A percentile compares a stretch with the other conserved stretches of the same genome.
phyloP scores from a whole-genome alignment of 2,797 vertebrate species.

The Falco cherrug region DNA sequence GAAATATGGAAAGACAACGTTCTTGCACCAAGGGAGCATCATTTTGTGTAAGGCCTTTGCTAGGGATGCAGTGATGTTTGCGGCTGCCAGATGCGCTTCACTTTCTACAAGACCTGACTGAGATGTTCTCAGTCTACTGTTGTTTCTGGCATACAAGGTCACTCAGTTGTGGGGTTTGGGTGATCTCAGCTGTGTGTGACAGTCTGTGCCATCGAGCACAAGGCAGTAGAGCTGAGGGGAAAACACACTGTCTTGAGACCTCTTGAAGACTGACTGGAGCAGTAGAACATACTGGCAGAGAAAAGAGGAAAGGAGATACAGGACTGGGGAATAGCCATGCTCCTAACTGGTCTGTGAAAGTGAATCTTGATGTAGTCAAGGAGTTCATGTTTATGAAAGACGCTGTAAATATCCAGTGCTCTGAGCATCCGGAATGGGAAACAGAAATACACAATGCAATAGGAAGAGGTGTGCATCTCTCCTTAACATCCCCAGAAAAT shows the following conservation, averaged over 20 bases:
- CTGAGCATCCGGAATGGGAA: not conserved
- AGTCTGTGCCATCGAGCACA: not conserved
- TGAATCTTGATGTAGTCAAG: not conserved
- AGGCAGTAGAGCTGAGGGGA: not conserved
- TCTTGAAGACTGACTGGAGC: not conserved
- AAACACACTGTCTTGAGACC: not conserved
- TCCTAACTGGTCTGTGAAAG: not conserved
- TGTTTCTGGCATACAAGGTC: not conserved
- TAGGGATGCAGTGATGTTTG: not conserved
- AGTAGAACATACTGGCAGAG: not conserved
- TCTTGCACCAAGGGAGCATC: not conserved
- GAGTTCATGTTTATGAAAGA: not conserved
- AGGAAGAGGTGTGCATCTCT: not conserved
- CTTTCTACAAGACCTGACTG: not conserved
- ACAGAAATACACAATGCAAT: not conserved
- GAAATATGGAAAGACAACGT: not conserved
- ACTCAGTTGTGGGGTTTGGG: not conserved
- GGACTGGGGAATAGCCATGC: not conserved
- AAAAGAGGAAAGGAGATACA: not conserved
- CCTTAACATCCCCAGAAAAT: not conserved
- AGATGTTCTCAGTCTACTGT: not conserved
- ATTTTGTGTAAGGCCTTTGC: not conserved
- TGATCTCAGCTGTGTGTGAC: not conserved
- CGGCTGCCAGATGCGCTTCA: not conserved
- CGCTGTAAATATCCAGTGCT: not conserved